A percentile compares a stretch with the other conserved stretches of the same genome.
These are phyloP conservation scores for Cremastobaeus sp. DNA, from an alignment of 2,888 invertebrate species.

Conservation along the genomic window DNA sequence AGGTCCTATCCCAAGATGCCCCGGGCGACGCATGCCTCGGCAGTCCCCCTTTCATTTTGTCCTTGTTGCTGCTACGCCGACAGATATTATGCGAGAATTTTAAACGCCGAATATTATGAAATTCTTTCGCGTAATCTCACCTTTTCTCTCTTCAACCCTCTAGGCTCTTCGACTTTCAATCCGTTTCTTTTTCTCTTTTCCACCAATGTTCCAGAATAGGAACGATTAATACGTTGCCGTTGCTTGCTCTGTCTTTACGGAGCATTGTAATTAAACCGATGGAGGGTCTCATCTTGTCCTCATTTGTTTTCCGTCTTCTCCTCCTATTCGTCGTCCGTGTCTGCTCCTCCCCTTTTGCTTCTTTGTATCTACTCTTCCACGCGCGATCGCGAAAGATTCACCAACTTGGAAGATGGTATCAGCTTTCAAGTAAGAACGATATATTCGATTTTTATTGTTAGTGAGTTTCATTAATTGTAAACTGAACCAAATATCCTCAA, in stretches of 20 bases:
- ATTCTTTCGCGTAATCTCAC: slow-evolving; percentile 71
- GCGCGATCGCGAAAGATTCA: slow-evolving; percentile 42
- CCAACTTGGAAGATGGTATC: slow-evolving; percentile 31
- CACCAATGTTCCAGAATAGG: slow-evolving; percentile 59
- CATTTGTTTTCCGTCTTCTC: slow-evolving; percentile 60
- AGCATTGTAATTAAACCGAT: slow-evolving; percentile 70
- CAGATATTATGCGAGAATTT: slow-evolving; percentile 73
- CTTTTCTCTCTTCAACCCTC: slow-evolving; percentile 52
- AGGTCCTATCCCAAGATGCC: slow-evolving; percentile 75
- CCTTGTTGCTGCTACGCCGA: slow-evolving; percentile 60
- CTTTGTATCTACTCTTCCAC: slow-evolving; percentile 51
- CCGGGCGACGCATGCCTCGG: slow-evolving; percentile 70
- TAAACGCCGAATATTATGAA: slow-evolving; percentile 74
- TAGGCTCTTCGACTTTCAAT: slow-evolving; percentile 55
- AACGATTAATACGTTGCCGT: slow-evolving; percentile 68
- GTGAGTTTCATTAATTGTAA: too few species aligned
- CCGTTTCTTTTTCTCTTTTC: slow-evolving; percentile 57
- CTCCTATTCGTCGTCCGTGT: slow-evolving; percentile 59
- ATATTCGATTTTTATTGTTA: slow-evolving; percentile 26
- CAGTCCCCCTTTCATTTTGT: slow-evolving; percentile 62
- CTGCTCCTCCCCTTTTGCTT: slow-evolving; percentile 56
- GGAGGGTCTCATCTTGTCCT: slow-evolving; percentile 60
- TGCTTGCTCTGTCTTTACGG: slow-evolving; percentile 63
- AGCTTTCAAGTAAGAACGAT: slow-evolving; percentile 38
- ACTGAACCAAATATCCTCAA: too few species aligned